Evolutionary conservation across 2,888 invertebrate species (phyloP).

Genomic region (Epirrita christyi): DNA sequence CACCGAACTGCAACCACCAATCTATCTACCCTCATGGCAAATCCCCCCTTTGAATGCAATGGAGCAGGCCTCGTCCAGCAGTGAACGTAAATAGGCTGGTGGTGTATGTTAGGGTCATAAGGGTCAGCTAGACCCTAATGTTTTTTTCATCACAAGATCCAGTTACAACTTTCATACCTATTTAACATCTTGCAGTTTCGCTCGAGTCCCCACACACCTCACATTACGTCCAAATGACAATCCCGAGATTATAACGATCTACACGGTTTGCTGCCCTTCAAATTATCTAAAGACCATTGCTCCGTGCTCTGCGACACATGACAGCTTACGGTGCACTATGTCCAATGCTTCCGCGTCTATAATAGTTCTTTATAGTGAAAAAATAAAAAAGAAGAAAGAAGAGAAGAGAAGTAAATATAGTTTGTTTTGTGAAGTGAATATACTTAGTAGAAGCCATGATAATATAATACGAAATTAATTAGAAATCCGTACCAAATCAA

Average conservation of each 20-base stretch:
- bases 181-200: conserved; percentile 22
- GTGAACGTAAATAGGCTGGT: too few species aligned
- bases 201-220: conserved; percentile 43
- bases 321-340: conserved; percentile 75
- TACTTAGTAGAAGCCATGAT: too few species aligned
- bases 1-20: too few species aligned
- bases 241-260: conserved; percentile 75
- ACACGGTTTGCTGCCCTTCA: conserved; percentile 80
- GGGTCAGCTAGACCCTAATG: not conserved
- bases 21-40: too few species aligned
- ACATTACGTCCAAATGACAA: conserved; percentile 67
- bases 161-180: conserved; percentile 4
- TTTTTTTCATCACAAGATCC: not conserved
- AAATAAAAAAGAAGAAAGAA: too few species aligned
- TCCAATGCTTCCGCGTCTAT: conserved; percentile 70
- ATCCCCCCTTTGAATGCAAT: too few species aligned
- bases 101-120: too few species aligned
- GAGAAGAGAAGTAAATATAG: too few species aligned
- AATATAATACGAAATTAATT: too few species aligned
- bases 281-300: conserved; percentile 81
- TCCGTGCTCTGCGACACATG: conserved; percentile 76
- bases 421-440: too few species aligned
- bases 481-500: too few species aligned
- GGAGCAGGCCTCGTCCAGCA: too few species aligned
- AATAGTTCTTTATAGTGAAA: not conserved